Evolutionary conservation across 2,113 vertebrate species (phyloP), one percentile per base, ranked within the genome.

Genomic region (Anarhynchus alexandrinus): DNA sequence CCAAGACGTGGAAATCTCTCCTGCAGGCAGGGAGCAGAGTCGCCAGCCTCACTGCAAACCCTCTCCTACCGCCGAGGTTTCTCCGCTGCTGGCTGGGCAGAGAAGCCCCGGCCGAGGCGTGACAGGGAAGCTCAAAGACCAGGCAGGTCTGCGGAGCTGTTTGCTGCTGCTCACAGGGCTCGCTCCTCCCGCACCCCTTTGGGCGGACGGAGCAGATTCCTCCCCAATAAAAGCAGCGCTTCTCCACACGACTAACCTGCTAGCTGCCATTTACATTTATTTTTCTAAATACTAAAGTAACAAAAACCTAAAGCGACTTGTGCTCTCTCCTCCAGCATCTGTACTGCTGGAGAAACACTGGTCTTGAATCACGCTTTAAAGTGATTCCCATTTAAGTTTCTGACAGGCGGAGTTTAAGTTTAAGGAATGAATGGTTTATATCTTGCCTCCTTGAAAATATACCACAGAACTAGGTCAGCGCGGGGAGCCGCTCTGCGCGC

Each of bases 381-480:
- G 81, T 19, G 32, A 55, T 32, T 80, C 88, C 91, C 64, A 57
- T 70, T 36, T 27, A 71, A 81, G 76, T 78, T 65, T 30, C 82
- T 94, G 73, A 95, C 90, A 76, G 61, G 94, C 15, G 12, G 95
- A 96, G 82, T 92, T 95, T 80, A 96, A 96, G 65, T 79, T 70
- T 89, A 91, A 72, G 86, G 70, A 93, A 86, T 84, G 77, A 94
- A 95, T 59, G 86, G 92, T 86, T 96, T 69, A 30, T 61, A 71
- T 26, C 52, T 12, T 77, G 38, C 86, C 81, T 90, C 90, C 94
- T 86, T 84, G 42, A 89, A 93, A 94, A 94, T 36, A 80, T 21
- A 83, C 43, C 66, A 34, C 51, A 43, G 62, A 88, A 92, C 57
- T 93, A 92, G 96, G 95, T 92, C 95, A 94, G 81, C 49, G 6